Base-by-base conservation (phyloP, 2,888 invertebrate genomes). In the Platycheirus rosarum region DNA sequence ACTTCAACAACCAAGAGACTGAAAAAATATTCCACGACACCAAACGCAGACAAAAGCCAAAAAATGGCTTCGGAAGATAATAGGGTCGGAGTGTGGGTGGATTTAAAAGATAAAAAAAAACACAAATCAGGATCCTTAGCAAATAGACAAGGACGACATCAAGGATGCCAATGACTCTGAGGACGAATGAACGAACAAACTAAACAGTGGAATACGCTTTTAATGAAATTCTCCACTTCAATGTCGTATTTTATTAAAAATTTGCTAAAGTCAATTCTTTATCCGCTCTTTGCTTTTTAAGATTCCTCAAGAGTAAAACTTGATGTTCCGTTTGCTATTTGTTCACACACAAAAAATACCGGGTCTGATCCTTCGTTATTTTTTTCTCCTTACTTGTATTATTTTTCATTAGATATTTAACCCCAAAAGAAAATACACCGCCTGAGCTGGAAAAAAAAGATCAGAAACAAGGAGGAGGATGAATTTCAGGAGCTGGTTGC, bases 171-270 rank as follows among this genome's bases (percentile, higher is more conserved):
- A 74, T 66, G 70, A 78, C 66, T 74, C 74, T 37, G 26, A 69
- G 65, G 60, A 78, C 78, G 74, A 84, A 53, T 74, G 65, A 78
- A 51, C 84, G 78, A 78, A 78, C 78, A 84, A 74, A 70, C 70
- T 74, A 84, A 79, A 78, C 78, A 84, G 46, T 74, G 70, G 46
- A 84, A 78, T 84, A 78, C 75, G 79, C 57, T 84, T 86, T 85
- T 86, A 86, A 86, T 86, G 86, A 86, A 86, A 86, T 86, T 86
- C 86, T 86, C 86, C 84, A 84, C 85, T 86, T 84, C 86, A 86
- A 85, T 86, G 86, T 86, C 86, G 86, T 86, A 86, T 86, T 86
- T 86, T 86, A 86, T 86, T 86, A 86, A 86, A 86, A 86, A 86
- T 86, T 86, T 86, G 82, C 86, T 85, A 86, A 86, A 86, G 85